Percentiles rank a stretch among this genome's conserved stretches.
Evolutionary conservation across 2,113 vertebrate genomes (phyloP).

Genomic region (western clawed frog (Xenopus tropicalis)): DNA sequence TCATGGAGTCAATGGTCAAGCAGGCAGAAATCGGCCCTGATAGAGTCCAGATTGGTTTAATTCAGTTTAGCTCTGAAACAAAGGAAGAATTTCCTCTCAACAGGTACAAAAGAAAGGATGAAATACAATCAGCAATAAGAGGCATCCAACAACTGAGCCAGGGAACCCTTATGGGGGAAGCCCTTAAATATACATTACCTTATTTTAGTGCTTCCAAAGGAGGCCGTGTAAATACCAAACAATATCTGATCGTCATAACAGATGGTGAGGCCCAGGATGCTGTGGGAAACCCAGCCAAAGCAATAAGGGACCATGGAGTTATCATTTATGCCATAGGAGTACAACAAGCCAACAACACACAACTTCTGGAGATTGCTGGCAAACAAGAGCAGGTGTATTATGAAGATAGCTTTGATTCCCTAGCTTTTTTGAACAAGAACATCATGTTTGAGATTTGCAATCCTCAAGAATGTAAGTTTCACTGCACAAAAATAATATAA

Average conservation of each 20-base stretch:
- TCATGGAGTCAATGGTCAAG: constrained; percentile 65
- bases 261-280: constrained; percentile 71
- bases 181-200: constrained; percentile 56
- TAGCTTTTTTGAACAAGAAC: constrained; percentile 65
- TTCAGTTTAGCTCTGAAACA: constrained; percentile 68
- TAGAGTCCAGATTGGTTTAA: constrained; percentile 67
- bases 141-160: constrained; percentile 59
- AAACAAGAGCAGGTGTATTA: constrained; percentile 56
- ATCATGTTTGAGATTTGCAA: constrained; percentile 70
- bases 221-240: constrained; percentile 61
- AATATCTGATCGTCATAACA: constrained; percentile 75
- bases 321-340: constrained; percentile 73
- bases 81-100: constrained; percentile 65
- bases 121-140: constrained; percentile 54
- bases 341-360: constrained; percentile 56
- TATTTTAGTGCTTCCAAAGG: constrained; percentile 64
- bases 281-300: constrained; percentile 59
- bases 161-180: constrained; percentile 65
- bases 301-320: constrained; percentile 66
- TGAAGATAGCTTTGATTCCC: constrained; percentile 63
- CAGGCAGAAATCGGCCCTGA: constrained; percentile 56
- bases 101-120: constrained; percentile 43
- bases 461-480: constrained; percentile 59
- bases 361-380: constrained; percentile 74
- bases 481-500: too few relatives aligned